phyloP scores from a whole-genome alignment of 2,113 vertebrate genomes.

The Brachyhypopomus occidentalis region DNA sequence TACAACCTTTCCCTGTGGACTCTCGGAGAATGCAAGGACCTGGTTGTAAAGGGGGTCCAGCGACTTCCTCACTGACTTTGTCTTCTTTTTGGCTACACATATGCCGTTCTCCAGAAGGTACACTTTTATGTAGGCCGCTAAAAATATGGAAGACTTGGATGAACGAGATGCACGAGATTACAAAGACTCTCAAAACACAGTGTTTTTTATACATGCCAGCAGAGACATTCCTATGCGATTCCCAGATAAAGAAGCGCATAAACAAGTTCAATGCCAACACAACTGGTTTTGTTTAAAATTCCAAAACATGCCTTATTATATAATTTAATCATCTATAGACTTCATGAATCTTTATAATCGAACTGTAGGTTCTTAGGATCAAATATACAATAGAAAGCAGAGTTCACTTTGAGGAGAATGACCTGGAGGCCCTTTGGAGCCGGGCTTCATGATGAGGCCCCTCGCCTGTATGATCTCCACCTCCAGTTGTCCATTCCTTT shows the following conservation, averaged over 20 bases:
- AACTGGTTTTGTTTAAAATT: neutral
- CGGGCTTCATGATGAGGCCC: slow-evolving; percentile 92
- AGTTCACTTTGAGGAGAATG: slow-evolving; percentile 16
- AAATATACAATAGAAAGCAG: neutral
- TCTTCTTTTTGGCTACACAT: slow-evolving; percentile 98
- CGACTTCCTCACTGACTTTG: slow-evolving; percentile 93
- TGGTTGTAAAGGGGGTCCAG: slow-evolving; percentile 97
- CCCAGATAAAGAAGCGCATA: neutral
- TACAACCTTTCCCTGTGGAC: slow-evolving; percentile 94
- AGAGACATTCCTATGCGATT: neutral
- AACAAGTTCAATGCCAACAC: neutral
- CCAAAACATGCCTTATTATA: neutral
- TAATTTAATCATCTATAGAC: neutral
- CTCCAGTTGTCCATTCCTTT: slow-evolving; percentile 93
- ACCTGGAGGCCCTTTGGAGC: slow-evolving; percentile 97
- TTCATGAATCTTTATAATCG: neutral
- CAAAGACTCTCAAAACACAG: neutral
- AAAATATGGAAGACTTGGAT: slow-evolving; percentile 24
- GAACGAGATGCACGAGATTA: slow-evolving; percentile 2
- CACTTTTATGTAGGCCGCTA: slow-evolving; percentile 98
- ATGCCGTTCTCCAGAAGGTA: slow-evolving; percentile 94
- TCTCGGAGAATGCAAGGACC: slow-evolving; percentile 93
- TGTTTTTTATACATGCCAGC: neutral
- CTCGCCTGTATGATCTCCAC: slow-evolving; percentile 97
- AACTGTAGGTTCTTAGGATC: neutral